A percentile compares a stretch with the other conserved stretches of the same genome.
These are phyloP conservation scores for Australoheros facetus DNA, from an alignment of 2,797 vertebrate genomes.

Conservation along the genomic window DNA sequence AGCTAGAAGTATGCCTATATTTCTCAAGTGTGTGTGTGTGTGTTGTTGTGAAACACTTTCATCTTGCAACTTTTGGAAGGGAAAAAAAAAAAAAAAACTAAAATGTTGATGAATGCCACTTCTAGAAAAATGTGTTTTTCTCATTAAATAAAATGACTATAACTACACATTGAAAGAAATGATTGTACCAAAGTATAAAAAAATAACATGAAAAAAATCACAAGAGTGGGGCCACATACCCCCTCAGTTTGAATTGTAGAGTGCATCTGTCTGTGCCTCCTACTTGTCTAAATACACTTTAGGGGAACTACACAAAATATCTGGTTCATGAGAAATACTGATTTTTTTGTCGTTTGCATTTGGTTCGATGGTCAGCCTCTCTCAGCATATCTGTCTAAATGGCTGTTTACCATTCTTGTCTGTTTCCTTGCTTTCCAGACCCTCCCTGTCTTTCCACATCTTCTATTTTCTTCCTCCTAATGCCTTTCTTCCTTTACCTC, in stretches of 20 bases:
- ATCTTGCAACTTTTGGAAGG: neutral
- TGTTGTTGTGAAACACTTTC: neutral
- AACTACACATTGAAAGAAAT: neutral
- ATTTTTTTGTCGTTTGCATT: neutral
- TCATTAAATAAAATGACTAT: neutral
- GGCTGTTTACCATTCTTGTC: conserved; percentile 52
- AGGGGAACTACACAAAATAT: neutral
- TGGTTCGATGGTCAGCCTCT: conserved; percentile 7
- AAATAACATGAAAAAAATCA: too few species aligned
- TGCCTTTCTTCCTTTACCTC: conserved; percentile 38
- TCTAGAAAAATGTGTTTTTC: neutral
- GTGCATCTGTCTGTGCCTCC: neutral
- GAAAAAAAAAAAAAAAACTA: neutral
- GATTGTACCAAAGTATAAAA: neutral
- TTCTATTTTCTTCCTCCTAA: conserved; percentile 2
- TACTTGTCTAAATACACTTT: neutral
- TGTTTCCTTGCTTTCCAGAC: conserved; percentile 31
- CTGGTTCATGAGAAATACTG: fast-evolving
- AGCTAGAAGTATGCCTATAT: neutral
- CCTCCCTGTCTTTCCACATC: conserved; percentile 42
- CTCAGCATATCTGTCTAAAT: conserved; percentile 37
- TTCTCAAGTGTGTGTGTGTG: neutral
- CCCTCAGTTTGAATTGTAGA: neutral
- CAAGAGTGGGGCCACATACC: neutral
- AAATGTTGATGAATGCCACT: neutral